A percentile compares a stretch with the other conserved stretches of the same genome.
Evolutionary conservation across 2,113 vertebrate species (phyloP).

Genomic region (Seriola quinqueradiata): DNA sequence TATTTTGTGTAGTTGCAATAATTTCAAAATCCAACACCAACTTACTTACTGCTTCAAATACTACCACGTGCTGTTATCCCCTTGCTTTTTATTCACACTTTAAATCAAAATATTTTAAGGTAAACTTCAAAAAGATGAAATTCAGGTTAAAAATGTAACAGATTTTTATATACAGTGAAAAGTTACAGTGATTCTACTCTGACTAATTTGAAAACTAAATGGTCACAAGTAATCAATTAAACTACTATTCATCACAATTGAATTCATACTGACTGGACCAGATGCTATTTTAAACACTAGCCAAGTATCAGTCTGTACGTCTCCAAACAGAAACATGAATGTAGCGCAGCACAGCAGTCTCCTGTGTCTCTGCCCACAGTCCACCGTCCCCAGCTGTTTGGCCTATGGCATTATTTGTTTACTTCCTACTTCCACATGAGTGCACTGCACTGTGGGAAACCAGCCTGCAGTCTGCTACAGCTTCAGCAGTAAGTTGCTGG

Average conservation of each 20-base stretch:
- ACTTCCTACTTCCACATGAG: conserved; percentile 67
- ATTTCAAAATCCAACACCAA: too few relatives aligned
- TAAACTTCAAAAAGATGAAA: too few relatives aligned
- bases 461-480: conserved; percentile 31
- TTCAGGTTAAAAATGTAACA: too few relatives aligned
- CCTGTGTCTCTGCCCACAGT: conserved; percentile 42
- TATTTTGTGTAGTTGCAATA: too few relatives aligned
- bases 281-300: conserved; percentile 1
- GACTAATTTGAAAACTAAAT: not conserved
- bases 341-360: conserved; percentile 7
- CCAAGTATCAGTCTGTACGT: conserved; percentile 6
- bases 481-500: conserved; percentile 19
- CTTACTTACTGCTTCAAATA: too few relatives aligned
- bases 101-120: too few relatives aligned
- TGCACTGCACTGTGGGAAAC: conserved; percentile 55
- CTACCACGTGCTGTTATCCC: too few relatives aligned
- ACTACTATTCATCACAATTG: not conserved
- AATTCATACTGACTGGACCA: conserved; percentile 13
- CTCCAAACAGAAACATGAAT: conserved; percentile 18
- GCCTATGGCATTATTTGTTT: conserved; percentile 75
- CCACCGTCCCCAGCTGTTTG: conserved; percentile 67
- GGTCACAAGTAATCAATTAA: not conserved
- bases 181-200: not conserved
- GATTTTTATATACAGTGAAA: not conserved
- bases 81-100: too few relatives aligned